Base-by-base conservation (phyloP, 1,140 invertebrate genomes). In the Zaprionus vittiger region DNA sequence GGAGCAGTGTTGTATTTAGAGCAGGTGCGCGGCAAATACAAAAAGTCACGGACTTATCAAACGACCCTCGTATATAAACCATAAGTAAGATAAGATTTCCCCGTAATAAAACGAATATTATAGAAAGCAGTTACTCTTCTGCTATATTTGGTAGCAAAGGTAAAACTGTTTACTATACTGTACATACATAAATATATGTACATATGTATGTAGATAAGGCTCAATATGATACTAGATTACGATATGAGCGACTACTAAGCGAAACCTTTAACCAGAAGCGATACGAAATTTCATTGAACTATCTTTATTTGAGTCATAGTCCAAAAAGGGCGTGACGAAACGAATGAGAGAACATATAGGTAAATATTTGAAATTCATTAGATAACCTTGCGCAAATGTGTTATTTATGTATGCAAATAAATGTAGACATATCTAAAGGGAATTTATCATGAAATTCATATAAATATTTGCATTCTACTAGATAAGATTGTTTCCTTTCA, bases 81-180 rank as follows among this genome's bases (percentile, higher is more conserved):
- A 20, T 31, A 66, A 44, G 57, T 73, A 54, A 61, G 66, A 74
- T 74, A 70, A 69, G 66, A 17, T 57, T 20, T 2, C 37, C 24
- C 6, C 5, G 28, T 20, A 37, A 44, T 17, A 44, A 44, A 44
- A 44, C 15, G 41, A 7, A 44, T n/a, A 7, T 6, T 41, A n/a
- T 44, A 44, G 6, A 47, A n/a, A 47, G n/a, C n/a, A 17, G n/a
- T n/a, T n/a, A n/a, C 41, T 47, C n/a, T 47, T 34, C 0, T 9
- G 0, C 1, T 47, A 9, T 17, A 47, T 47, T 47, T 17, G 4
- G 15, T 41, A n/a, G n/a, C 17, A 49, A 11, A 17, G 31, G 14
- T 7, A 34, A 22, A 37, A 52, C 11, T 49, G n/a, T 3, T 7
- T 52, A 5, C 31, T 63, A 24, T 52, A 47, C n/a, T 17, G 41